Evolutionary conservation across 2,888 invertebrate species (phyloP).

Genomic region (Athripsodes cinereus): DNA sequence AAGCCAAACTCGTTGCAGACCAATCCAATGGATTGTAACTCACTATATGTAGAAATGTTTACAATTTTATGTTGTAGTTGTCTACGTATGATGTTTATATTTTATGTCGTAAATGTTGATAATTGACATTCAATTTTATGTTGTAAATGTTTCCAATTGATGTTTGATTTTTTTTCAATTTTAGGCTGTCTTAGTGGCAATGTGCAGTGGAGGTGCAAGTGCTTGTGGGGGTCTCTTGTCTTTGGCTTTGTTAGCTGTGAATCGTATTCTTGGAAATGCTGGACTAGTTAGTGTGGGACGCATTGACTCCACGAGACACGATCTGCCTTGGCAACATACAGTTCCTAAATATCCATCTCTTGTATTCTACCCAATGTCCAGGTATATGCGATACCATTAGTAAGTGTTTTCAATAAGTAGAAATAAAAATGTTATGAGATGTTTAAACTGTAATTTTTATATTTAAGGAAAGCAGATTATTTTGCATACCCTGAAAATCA

Average conservation of each 20-base stretch:
- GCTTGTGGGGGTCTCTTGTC: constrained; percentile 67
- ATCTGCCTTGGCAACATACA: constrained; percentile 81
- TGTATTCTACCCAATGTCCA: constrained; percentile 65
- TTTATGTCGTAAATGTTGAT: no score
- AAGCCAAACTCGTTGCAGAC: no score
- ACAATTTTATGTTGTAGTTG: no score
- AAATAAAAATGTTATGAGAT: no score
- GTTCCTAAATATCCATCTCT: constrained; percentile 74
- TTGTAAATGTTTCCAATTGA: no score
- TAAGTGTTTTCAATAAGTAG: background rate
- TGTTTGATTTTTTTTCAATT: no score
- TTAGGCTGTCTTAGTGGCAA: constrained; percentile 64
- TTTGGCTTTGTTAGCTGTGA: constrained; percentile 61
- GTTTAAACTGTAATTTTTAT: background rate
- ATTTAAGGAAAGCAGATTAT: constrained; percentile 62
- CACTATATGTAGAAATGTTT: no score
- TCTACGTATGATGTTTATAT: no score
- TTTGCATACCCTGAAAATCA: constrained; percentile 58
- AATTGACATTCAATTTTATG: background rate
- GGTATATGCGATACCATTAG: background rate
- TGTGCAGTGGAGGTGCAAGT: constrained; percentile 75
- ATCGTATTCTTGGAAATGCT: constrained; percentile 53
- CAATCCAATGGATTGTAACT: no score
- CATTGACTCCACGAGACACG: constrained; percentile 77
- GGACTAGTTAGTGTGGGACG: constrained; percentile 54